Evolutionary conservation across 1,140 invertebrate genomes (phyloP).

Genomic region (Phortica variegata): DNA sequence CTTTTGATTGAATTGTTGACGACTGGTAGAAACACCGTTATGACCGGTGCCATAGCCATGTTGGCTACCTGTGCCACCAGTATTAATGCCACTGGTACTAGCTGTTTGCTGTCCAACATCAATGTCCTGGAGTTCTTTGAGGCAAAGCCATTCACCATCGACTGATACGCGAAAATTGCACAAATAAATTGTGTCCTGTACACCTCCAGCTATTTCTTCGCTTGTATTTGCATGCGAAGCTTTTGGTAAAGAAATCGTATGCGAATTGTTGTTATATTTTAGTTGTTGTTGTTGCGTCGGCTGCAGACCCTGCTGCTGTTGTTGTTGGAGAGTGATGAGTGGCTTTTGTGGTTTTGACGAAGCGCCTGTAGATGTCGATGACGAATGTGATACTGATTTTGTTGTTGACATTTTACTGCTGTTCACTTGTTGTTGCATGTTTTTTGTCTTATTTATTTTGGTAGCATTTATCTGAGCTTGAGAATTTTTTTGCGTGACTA

Average conservation of each 20-base stretch:
- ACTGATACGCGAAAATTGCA: constrained; percentile 97
- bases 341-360: constrained; percentile 20
- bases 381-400: too few relatives aligned
- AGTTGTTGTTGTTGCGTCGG: constrained; percentile 23
- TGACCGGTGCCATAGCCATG: constrained; percentile 1
- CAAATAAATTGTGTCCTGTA: constrained; percentile 94
- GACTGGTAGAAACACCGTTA: constrained; percentile 4
- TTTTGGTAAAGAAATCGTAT: constrained; percentile 44
- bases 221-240: constrained; percentile 47
- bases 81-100: constrained; percentile 18
- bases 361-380: constrained; percentile 6
- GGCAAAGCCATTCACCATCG: constrained; percentile 95
- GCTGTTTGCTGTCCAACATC: constrained; percentile 63
- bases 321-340: constrained; percentile 28
- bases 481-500: not conserved
- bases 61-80: constrained; percentile 7
- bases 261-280: constrained; percentile 25
- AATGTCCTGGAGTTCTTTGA: constrained; percentile 90
- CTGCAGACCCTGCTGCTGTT: constrained; percentile 13
- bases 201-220: constrained; percentile 76
- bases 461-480: too few relatives aligned
- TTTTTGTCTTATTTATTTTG: too few relatives aligned
- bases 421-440: constrained; percentile 24
- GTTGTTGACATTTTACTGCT: constrained; percentile 28
- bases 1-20: constrained; percentile 27